These are phyloP conservation scores for Candoia aspera DNA, from an alignment of 2,113 vertebrate genomes.

Conservation along the genomic window DNA sequence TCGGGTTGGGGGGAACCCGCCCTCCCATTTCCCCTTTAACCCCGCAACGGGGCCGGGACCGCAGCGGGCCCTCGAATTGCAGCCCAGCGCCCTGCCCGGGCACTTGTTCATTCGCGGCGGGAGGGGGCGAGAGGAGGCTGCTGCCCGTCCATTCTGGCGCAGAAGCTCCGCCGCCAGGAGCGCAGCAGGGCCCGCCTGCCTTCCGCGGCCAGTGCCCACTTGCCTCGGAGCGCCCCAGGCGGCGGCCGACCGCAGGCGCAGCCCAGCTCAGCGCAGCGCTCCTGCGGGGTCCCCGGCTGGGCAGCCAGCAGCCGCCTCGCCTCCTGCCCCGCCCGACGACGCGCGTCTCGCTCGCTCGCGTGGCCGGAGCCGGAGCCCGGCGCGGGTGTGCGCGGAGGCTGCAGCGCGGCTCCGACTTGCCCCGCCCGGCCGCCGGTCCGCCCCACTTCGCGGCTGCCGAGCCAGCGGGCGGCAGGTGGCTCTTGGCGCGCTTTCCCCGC, in stretches of 20 bases:
- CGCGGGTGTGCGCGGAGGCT: neutral
- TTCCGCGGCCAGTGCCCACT: too few species aligned
- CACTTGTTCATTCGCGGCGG: constrained; percentile 16
- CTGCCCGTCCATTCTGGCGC: neutral
- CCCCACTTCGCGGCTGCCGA: too few species aligned
- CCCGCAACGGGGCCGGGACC: too few species aligned
- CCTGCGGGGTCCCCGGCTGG: neutral
- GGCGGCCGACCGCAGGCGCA: constrained; percentile 2
- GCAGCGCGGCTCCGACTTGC: too few species aligned
- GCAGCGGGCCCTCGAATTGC: neutral
- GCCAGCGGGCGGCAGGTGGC: too few species aligned
- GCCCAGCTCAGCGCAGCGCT: neutral
- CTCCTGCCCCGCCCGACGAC: too few species aligned
- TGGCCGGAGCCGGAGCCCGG: neutral
- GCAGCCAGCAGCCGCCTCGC: neutral
- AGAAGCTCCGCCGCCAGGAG: too few species aligned
- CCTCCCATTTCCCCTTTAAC: neutral
- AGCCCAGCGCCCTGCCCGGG: neutral
- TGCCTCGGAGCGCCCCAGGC: neutral
- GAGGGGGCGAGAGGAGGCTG: neutral
- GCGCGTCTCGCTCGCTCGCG: neutral
- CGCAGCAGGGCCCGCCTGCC: too few species aligned
- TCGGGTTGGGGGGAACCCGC: neutral
- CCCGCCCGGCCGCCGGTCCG: too few species aligned
- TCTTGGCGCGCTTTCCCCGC: too few species aligned